These are phyloP conservation scores for Dicentrarchus labrax DNA, from an alignment of 2,113 vertebrate species.

Conservation along the genomic window DNA sequence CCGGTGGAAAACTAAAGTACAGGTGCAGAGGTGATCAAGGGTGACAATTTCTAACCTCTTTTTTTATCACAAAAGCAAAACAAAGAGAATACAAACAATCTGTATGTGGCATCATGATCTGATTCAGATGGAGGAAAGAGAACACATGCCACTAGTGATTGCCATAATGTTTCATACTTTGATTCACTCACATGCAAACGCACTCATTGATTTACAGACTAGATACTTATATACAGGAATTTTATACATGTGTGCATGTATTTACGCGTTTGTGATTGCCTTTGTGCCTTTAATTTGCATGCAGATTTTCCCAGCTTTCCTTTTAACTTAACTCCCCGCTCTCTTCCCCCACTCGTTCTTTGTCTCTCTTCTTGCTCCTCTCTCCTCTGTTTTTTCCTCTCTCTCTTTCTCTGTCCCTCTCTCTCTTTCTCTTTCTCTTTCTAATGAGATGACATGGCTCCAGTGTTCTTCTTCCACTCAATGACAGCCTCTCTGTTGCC, in stretches of 20 bases:
- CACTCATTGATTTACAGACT: conserved; percentile 9
- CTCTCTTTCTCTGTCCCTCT: conserved; percentile 3
- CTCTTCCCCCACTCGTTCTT: not conserved
- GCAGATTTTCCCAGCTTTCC: conserved; percentile 43
- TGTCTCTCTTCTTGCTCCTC: not conserved
- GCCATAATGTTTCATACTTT: not conserved
- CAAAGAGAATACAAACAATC: not conserved
- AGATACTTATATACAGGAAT: conserved; percentile 16
- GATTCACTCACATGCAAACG: conserved; percentile 33
- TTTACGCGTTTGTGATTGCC: conserved; percentile 42
- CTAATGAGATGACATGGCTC: conserved; percentile 70
- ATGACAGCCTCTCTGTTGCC: conserved; percentile 76
- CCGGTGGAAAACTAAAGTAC: not conserved
- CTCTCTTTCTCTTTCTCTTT: conserved; percentile 29
- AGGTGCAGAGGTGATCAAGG: not conserved
- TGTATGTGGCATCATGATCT: not conserved
- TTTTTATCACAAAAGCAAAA: not conserved
- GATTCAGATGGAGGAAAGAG: not conserved
- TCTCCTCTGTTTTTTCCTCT: not conserved
- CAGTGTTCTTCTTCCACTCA: conserved; percentile 61
- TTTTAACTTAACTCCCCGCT: conserved; percentile 21
- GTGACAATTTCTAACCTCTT: not conserved
- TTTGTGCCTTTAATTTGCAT: conserved; percentile 62
- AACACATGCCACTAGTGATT: not conserved
- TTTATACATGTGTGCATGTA: conserved; percentile 2